Evolutionary conservation across 1,140 invertebrate species (phyloP).

Genomic region (Drosophila navojoa): DNA sequence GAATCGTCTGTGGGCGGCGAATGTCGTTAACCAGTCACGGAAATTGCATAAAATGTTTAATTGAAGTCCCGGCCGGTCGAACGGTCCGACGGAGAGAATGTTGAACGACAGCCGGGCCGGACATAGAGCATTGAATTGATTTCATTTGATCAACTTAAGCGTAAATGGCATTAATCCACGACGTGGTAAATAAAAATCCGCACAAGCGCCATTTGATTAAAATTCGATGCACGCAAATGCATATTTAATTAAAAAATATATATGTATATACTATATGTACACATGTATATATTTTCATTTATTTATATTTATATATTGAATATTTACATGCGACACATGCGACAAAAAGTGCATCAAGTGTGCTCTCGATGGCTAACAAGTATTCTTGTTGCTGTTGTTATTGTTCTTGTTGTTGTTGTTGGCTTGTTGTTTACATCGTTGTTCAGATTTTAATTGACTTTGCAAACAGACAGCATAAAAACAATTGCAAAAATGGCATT

Average conservation of each 20-base stretch:
- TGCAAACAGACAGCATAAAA: constrained; percentile 50
- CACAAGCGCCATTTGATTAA: constrained; percentile 65
- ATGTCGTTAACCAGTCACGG: constrained; percentile 17
- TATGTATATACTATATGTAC: constrained; percentile 19
- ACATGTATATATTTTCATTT: constrained; percentile 1
- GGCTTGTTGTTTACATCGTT: constrained; percentile 61
- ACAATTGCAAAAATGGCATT: constrained; percentile 10
- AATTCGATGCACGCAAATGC: constrained; percentile 64
- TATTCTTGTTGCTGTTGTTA: constrained; percentile 10
- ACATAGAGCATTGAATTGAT: constrained; percentile 5
- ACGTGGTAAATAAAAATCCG: constrained; percentile 37
- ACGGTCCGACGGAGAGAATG: background rate
- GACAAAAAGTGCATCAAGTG: constrained; percentile 36
- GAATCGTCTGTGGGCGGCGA: background rate
- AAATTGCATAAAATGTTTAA: constrained; percentile 28
- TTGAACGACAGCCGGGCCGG: background rate
- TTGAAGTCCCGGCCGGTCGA: background rate
- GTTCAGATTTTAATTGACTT: constrained; percentile 73
- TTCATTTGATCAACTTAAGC: constrained; percentile 19
- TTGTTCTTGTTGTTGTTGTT: constrained; percentile 25
- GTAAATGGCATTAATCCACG: constrained; percentile 47
- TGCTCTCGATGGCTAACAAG: constrained; percentile 26
- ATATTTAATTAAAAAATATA: constrained; percentile 68
- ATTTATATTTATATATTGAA: constrained; percentile 17
- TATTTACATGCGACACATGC: constrained; percentile 29